phyloP scores from a whole-genome alignment of 2,888 invertebrate genomes.

The Deroplatys truncata region DNA sequence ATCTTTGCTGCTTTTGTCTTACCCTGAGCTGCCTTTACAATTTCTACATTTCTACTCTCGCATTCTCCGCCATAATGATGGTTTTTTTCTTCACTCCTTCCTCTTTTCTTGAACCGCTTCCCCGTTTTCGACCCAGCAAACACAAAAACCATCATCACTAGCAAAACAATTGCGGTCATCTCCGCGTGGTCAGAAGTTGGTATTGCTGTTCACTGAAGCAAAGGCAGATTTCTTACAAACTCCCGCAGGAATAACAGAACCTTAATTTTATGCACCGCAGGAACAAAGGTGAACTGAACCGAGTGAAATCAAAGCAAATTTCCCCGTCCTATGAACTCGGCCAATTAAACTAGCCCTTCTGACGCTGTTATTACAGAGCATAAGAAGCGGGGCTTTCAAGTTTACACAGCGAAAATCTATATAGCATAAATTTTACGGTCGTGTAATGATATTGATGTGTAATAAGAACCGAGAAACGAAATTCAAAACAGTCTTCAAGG shows the following conservation, averaged over 20 bases:
- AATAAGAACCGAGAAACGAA: too few species aligned
- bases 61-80: background rate
- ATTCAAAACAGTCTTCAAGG: too few species aligned
- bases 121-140: background rate
- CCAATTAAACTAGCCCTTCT: background rate
- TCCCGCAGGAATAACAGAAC: background rate
- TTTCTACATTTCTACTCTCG: conserved; percentile 5
- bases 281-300: background rate
- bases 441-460: too few species aligned
- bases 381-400: background rate
- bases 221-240: background rate
- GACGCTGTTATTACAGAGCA: background rate
- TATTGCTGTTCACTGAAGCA: background rate
- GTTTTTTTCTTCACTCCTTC: background rate
- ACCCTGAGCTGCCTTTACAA: background rate
- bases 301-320: background rate
- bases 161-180: background rate
- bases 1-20: background rate
- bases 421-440: background rate
- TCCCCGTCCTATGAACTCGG: background rate
- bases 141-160: background rate
- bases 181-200: background rate
- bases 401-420: background rate
- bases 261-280: background rate
- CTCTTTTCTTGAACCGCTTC: background rate